Conservation (phyloP, 2,113 vertebrate genomes). For the Gracilinanus agilis region DNA sequence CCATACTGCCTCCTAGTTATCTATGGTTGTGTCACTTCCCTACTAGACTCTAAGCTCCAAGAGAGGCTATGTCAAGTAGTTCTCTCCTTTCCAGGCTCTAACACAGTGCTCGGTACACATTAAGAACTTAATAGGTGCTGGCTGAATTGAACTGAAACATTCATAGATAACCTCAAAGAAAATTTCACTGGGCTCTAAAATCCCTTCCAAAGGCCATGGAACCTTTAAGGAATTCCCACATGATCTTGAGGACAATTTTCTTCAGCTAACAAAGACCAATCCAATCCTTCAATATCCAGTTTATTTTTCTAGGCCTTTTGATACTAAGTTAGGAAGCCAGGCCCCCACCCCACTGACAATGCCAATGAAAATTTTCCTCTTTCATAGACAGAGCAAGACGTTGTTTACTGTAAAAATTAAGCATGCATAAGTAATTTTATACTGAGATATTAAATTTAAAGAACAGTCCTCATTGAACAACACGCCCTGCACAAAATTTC, state of each 20-base stretch:
- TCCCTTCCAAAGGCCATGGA: not conserved
- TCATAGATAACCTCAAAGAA: not conserved
- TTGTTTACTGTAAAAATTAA: constrained; percentile 47
- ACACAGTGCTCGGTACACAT: not conserved
- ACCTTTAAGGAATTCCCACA: not conserved
- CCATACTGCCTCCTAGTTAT: not conserved
- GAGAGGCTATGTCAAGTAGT: not conserved
- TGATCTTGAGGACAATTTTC: not conserved
- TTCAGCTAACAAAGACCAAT: constrained; percentile 17
- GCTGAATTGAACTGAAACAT: not conserved
- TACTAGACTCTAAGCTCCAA: not conserved
- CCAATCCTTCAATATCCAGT: not conserved
- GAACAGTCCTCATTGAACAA: constrained; percentile 35
- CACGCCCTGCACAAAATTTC: constrained; percentile 6
- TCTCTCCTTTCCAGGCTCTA: not conserved
- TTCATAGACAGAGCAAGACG: not conserved
- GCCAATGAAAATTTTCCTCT: constrained; percentile 13
- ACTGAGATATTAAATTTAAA: constrained; percentile 41
- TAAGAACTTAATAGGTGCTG: not conserved
- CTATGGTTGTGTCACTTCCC: not conserved
- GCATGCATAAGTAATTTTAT: constrained; percentile 42
- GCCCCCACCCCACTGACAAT: not conserved
- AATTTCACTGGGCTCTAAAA: not conserved
- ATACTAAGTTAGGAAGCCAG: not conserved
- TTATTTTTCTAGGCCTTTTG: not conserved